These are phyloP conservation scores for Hydrozoanthus tunicans DNA, from an alignment of 64 coral and sea anemone genomes.

Conservation along the genomic window DNA sequence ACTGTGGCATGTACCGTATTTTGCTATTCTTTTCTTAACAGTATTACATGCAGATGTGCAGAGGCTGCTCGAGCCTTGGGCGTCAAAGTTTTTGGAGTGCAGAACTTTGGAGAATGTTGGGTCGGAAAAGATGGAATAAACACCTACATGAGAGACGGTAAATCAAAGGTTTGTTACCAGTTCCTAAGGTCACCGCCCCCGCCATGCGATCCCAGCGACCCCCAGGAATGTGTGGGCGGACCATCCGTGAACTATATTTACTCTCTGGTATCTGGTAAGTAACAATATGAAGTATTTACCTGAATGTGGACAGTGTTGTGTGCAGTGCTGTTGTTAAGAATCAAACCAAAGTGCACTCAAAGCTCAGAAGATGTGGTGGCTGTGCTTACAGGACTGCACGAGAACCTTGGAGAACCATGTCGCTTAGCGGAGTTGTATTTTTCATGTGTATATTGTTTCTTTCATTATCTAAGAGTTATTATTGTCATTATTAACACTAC, in stretches of 20 bases:
- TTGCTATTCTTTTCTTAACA: constrained; percentile 19
- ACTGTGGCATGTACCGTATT: background rate
- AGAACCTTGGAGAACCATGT: too few species aligned
- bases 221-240: constrained; percentile 53
- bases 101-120: constrained; percentile 82
- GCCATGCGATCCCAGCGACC: constrained; percentile 19
- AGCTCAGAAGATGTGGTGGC: too few species aligned
- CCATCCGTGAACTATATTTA: constrained; percentile 57
- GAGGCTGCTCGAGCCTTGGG: constrained; percentile 1
- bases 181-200: constrained; percentile 4
- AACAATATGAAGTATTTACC: too few species aligned
- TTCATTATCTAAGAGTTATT: too few species aligned
- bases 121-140: constrained; percentile 37
- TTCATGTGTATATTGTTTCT: too few species aligned
- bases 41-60: constrained; percentile 71
- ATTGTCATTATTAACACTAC: too few species aligned
- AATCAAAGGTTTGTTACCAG: constrained; percentile 47
- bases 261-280: constrained; percentile 21
- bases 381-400: too few species aligned
- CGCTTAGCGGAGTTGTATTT: too few species aligned
- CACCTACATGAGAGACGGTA: constrained; percentile 10
- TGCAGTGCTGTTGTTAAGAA: too few species aligned
- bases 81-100: constrained; percentile 62
- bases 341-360: too few species aligned
- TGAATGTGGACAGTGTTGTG: too few species aligned